Evolutionary conservation across 2,888 invertebrate genomes (phyloP).

Genomic region (Drosophila kanekoi): DNA sequence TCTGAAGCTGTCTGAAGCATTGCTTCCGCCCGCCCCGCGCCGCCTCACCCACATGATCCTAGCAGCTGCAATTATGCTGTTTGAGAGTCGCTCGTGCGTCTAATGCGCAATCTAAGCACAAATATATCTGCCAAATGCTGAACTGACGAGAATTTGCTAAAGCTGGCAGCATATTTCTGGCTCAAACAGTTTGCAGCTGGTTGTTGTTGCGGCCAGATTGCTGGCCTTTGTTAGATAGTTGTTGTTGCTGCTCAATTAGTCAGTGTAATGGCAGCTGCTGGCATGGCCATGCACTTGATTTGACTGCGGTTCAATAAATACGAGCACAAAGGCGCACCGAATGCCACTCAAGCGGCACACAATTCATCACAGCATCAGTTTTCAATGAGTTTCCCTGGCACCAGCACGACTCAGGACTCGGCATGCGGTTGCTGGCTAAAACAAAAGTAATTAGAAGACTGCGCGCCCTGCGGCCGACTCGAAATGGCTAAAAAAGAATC

Average conservation of each 20-base stretch:
- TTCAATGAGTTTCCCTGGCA: conserved; percentile 34
- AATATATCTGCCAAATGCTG: conserved; percentile 11
- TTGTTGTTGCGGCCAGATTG: conserved; percentile 14
- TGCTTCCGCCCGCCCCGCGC: too few relatives aligned
- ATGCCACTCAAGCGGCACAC: conserved; percentile 39
- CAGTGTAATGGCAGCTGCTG: conserved; percentile 22
- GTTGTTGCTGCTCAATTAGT: conserved; percentile 41
- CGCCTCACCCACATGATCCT: neutral
- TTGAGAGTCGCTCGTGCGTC: conserved; percentile 11
- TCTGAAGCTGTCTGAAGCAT: too few relatives aligned
- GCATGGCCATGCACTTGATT: conserved; percentile 40
- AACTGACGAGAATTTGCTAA: conserved; percentile 13
- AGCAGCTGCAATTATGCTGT: conserved; percentile 34
- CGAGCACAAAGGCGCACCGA: conserved; percentile 32
- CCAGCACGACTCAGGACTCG: neutral
- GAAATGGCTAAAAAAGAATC: conserved; percentile 41
- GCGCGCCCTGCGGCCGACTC: conserved; percentile 20
- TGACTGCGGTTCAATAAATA: conserved; percentile 61
- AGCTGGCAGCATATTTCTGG: conserved; percentile 1
- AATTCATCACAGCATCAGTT: conserved; percentile 59
- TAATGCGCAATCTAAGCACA: conserved; percentile 17
- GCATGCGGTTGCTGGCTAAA: conserved; percentile 40
- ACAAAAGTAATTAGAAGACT: conserved; percentile 62
- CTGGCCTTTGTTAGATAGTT: neutral
- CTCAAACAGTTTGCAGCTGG: conserved; percentile 1